These are phyloP conservation scores for Alca torda DNA, from an alignment of 2,797 vertebrate species.

Conservation along the genomic window DNA sequence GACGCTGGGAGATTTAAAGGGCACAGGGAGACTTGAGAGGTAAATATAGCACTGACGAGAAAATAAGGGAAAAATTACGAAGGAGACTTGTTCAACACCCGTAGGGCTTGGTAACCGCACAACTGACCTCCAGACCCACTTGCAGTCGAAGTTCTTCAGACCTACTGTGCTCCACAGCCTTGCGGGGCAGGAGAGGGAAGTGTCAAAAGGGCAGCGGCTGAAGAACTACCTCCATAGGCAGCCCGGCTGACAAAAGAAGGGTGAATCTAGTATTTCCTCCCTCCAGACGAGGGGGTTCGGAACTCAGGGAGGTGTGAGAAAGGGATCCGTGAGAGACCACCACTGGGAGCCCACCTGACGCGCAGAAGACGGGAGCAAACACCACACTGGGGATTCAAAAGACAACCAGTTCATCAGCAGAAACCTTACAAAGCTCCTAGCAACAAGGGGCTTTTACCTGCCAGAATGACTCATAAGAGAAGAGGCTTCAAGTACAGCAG, in stretches of 20 bases:
- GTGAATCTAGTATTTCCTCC: background rate
- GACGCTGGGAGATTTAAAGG: background rate
- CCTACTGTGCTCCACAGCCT: constrained; percentile 18
- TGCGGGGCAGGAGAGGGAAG: background rate
- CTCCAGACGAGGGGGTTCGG: background rate
- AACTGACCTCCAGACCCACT: background rate
- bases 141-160: background rate
- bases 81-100: background rate
- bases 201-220: background rate
- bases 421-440: background rate
- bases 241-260: background rate
- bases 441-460: background rate
- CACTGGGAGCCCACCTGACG: background rate
- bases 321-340: background rate
- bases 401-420: background rate
- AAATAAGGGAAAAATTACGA: background rate
- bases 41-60: accelerated
- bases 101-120: background rate
- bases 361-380: background rate
- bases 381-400: background rate
- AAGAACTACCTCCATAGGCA: background rate
- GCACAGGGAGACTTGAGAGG: background rate
- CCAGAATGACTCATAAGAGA: background rate
- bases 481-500: background rate
- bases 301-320: background rate